Conservation (phyloP, 2,888 invertebrate species). For the Caenorhabditis imperialis region DNA sequence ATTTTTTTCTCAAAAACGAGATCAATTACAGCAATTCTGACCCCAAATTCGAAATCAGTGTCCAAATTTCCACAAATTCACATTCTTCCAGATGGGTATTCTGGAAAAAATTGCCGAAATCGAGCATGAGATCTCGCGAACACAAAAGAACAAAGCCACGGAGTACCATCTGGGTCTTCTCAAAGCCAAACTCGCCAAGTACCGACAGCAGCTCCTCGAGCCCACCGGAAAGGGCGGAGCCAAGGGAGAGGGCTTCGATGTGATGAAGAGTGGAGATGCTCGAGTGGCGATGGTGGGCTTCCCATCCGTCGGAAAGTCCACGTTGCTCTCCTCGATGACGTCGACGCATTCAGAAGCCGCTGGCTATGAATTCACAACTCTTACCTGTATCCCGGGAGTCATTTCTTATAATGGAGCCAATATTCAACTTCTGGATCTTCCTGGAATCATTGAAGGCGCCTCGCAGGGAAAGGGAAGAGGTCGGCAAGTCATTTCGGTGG, state of each 20-base stretch:
- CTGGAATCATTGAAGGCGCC: constrained; percentile 99
- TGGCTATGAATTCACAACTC: constrained; percentile 97
- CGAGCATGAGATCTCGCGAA: constrained; percentile 97
- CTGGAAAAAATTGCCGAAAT: constrained; percentile 98
- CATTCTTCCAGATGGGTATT: constrained; percentile 87
- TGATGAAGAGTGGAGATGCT: constrained; percentile 98
- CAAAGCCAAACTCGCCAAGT: constrained; percentile 92
- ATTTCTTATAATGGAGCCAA: constrained; percentile 88
- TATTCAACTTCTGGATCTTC: constrained; percentile 96
- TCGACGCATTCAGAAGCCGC: constrained; percentile 94
- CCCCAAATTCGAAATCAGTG: no score
- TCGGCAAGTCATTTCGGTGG: constrained; percentile 93
- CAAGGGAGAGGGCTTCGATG: constrained; percentile 94
- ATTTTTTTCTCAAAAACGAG: no score
- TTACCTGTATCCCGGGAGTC: constrained; percentile 98
- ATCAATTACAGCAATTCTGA: no score
- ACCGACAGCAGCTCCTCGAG: constrained; percentile 92
- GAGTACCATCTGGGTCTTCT: constrained; percentile 98
- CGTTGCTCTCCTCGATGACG: constrained; percentile 92
- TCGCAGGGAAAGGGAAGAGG: constrained; percentile 84
- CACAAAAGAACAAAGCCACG: constrained; percentile 99
- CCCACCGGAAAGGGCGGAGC: constrained; percentile 91
- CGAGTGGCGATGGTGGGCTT: constrained; percentile 85
- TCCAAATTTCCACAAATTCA: no score
- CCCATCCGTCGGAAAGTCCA: constrained; percentile 98